Percentiles rank a stretch among this genome's conserved stretches.
These are phyloP conservation scores for Molorchus minor DNA, from an alignment of 2,888 invertebrate genomes.

Conservation along the genomic window DNA sequence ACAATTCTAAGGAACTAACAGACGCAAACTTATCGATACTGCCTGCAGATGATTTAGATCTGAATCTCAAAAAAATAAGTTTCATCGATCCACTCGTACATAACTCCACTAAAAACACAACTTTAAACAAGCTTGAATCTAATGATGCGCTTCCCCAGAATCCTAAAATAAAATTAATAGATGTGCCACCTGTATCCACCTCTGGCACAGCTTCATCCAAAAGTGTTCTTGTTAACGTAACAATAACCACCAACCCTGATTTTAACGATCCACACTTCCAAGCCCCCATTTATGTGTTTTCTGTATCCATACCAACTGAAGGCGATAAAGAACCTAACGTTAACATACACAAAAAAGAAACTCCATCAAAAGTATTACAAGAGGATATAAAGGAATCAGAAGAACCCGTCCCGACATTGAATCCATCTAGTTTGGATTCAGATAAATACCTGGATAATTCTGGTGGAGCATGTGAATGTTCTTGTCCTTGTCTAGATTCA, in stretches of 20 bases:
- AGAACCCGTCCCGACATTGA: constrained; percentile 28
- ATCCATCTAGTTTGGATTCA: constrained; percentile 22
- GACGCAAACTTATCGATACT: constrained; percentile 51
- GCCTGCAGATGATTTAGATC: constrained; percentile 32
- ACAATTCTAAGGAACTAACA: constrained; percentile 56
- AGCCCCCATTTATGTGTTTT: constrained; percentile 79
- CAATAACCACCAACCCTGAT: constrained; percentile 77
- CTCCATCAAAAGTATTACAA: constrained; percentile 39
- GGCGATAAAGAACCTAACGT: constrained; percentile 67
- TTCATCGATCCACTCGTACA: constrained; percentile 46
- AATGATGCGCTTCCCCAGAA: constrained; percentile 34
- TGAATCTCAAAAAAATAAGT: constrained; percentile 42
- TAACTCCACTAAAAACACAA: constrained; percentile 47
- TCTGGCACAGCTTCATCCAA: constrained; percentile 63
- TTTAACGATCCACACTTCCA: constrained; percentile 64
- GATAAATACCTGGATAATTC: constrained; percentile 52
- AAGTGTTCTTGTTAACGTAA: constrained; percentile 82
- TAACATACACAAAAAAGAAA: constrained; percentile 60
- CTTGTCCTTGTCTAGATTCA: constrained; percentile 73
- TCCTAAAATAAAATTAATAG: constrained; percentile 55
- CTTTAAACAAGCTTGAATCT: constrained; percentile 45
- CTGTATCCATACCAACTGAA: constrained; percentile 80
- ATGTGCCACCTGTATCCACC: constrained; percentile 53
- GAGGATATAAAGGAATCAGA: constrained; percentile 24
- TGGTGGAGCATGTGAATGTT: constrained; percentile 78